Conservation (phyloP, 2,797 vertebrate genomes). For the Amblyraja radiata region DNA sequence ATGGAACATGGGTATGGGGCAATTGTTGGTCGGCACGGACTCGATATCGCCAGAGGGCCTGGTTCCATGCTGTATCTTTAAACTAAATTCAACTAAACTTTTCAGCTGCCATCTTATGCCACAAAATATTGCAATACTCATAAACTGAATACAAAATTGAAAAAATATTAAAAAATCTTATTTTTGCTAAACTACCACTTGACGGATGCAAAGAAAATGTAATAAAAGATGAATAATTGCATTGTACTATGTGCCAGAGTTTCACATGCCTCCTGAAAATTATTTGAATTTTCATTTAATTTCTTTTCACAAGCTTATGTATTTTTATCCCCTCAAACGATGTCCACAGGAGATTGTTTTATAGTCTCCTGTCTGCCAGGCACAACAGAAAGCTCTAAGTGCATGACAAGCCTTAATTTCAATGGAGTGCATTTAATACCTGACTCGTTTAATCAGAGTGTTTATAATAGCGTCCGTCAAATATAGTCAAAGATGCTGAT, state of each 20-base stretch:
- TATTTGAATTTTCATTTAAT: neutral
- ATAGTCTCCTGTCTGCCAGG: too few species aligned
- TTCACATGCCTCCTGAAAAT: neutral
- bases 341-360: neutral
- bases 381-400: neutral
- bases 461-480: conserved; percentile 11
- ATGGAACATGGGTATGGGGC: too few species aligned
- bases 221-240: neutral
- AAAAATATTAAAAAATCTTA: neutral
- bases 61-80: too few species aligned
- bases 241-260: neutral
- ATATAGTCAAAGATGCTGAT: neutral
- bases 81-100: too few species aligned
- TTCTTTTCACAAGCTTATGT: neutral
- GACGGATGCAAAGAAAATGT: neutral
- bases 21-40: too few species aligned
- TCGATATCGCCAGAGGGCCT: too few species aligned
- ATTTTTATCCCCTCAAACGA: neutral
- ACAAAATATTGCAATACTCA: neutral
- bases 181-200: too few species aligned
- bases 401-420: neutral
- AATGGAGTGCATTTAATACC: neutral
- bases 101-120: too few species aligned
- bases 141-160: neutral
- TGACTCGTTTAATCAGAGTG: neutral